Evolutionary conservation across 2,113 vertebrate genomes (phyloP).

Genomic region (Machaerirhynchus nigripectus): DNA sequence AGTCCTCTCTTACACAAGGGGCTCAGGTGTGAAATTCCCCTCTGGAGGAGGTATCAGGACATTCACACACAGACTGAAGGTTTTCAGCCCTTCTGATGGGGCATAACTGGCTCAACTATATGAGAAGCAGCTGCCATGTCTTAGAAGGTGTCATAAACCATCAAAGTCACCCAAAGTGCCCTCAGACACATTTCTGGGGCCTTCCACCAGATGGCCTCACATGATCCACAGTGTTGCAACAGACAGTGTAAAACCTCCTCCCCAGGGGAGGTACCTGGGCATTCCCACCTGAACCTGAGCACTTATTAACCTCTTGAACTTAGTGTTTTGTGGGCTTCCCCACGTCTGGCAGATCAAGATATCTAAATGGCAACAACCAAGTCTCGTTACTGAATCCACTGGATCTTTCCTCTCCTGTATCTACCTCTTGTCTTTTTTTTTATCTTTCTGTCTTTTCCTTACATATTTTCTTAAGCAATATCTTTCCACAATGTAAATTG

Average conservation of each 20-base stretch:
- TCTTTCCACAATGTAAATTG: neutral
- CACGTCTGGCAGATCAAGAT: neutral
- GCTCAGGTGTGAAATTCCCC: neutral
- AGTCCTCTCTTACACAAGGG: neutral
- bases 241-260: neutral
- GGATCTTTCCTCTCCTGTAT: neutral
- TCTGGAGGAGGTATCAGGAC: neutral
- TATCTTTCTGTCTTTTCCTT: neutral
- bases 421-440: neutral
- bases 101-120: neutral
- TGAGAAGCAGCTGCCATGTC: neutral
- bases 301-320: neutral
- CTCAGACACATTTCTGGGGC: neutral
- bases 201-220: neutral
- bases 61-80: neutral
- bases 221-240: neutral
- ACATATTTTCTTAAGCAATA: neutral
- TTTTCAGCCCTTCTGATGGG: neutral
- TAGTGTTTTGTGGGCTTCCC: neutral
- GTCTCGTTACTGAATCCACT: neutral
- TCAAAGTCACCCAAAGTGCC: neutral
- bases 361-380: neutral
- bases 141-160: neutral
- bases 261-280: fast-evolving
- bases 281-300: neutral